These are phyloP conservation scores for Biston betularia DNA, from an alignment of 2,888 invertebrate species.

Conservation along the genomic window DNA sequence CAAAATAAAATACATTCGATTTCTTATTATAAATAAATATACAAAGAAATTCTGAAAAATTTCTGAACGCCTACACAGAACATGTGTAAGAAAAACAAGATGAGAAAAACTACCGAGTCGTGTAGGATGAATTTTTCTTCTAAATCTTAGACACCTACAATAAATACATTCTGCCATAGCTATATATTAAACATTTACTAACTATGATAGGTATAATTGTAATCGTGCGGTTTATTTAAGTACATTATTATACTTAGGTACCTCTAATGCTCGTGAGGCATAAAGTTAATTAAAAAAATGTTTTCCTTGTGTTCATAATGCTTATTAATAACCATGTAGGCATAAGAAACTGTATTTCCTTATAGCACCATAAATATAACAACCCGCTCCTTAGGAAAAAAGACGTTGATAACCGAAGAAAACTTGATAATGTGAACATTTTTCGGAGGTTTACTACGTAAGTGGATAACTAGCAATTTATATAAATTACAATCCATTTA, in stretches of 20 bases:
- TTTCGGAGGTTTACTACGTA: slow-evolving; percentile 18
- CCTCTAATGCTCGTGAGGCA: slow-evolving; percentile 25
- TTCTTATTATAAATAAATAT: too few species aligned
- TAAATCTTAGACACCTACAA: background rate
- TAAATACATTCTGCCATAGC: too few species aligned
- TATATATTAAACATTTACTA: background rate
- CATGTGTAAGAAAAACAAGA: too few species aligned
- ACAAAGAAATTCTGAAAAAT: too few species aligned
- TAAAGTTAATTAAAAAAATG: slow-evolving; percentile 34
- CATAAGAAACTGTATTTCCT: slow-evolving; percentile 42
- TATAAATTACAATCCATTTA: background rate
- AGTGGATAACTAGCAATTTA: background rate
- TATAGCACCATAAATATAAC: slow-evolving; percentile 41
- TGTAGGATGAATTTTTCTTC: too few species aligned
- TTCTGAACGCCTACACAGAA: too few species aligned
- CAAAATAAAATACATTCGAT: too few species aligned
- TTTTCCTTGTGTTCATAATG: slow-evolving; percentile 38
- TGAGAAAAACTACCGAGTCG: too few species aligned
- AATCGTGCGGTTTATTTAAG: slow-evolving; percentile 12
- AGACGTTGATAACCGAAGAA: slow-evolving; percentile 21
- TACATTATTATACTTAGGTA: background rate
- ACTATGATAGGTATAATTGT: slow-evolving; percentile 1
- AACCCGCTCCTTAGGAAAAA: slow-evolving; percentile 12
- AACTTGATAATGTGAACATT: background rate
- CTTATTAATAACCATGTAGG: slow-evolving; percentile 39